Evolutionary conservation across 2,888 invertebrate genomes (phyloP).

Genomic region (Eupithecia insigniata): DNA sequence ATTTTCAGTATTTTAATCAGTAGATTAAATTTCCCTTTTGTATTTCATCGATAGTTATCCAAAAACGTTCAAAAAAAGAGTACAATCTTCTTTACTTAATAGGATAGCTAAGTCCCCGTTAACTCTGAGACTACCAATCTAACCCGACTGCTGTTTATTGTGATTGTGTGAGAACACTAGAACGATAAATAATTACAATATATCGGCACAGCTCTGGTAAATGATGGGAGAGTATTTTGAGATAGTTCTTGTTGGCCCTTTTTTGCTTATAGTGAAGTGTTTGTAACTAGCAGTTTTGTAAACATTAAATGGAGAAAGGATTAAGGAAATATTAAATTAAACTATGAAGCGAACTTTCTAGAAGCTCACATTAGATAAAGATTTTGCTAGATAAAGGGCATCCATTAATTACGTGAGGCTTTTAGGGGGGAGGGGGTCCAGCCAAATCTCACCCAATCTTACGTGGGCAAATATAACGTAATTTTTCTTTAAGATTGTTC

Average conservation of each 20-base stretch:
- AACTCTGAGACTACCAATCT: slow-evolving; percentile 14
- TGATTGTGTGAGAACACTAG: slow-evolving; percentile 25
- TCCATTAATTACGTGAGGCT: no score
- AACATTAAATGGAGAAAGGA: neutral
- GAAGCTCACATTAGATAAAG: neutral
- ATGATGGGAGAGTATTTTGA: slow-evolving; percentile 39
- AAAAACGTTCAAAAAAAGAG: neutral
- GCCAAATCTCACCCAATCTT: no score
- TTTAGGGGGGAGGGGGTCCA: no score
- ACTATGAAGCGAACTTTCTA: neutral
- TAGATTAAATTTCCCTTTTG: neutral
- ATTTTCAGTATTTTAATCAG: neutral
- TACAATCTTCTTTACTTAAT: neutral
- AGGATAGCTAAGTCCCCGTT: neutral
- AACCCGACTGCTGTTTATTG: slow-evolving; percentile 38
- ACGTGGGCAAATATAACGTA: no score
- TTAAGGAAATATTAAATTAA: neutral
- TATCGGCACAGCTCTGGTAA: slow-evolving; percentile 29
- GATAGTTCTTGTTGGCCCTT: slow-evolving; percentile 13
- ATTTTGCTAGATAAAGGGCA: neutral
- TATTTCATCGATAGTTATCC: neutral
- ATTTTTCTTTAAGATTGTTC: no score
- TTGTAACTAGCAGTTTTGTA: neutral
- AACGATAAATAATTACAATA: slow-evolving; percentile 37
- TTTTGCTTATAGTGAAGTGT: slow-evolving; percentile 5